phyloP scores from a whole-genome alignment of 2,797 vertebrate species.

The Phaenicophaeus curvirostris region DNA sequence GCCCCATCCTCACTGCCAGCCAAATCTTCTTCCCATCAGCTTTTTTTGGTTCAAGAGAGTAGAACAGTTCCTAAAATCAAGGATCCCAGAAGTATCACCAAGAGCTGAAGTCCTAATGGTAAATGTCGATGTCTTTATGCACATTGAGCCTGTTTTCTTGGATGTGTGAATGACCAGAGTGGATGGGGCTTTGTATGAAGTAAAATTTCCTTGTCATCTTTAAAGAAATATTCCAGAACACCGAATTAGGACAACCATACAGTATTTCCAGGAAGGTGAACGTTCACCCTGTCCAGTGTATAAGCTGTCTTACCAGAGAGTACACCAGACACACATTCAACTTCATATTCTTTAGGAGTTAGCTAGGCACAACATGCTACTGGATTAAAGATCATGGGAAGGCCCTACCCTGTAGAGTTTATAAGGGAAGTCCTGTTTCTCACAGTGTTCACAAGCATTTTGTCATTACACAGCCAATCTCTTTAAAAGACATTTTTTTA shows the following conservation, averaged over 20 bases:
- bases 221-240: background rate
- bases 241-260: background rate
- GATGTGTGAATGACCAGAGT: background rate
- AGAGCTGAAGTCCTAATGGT: background rate
- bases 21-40: background rate
- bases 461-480: background rate
- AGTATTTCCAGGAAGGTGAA: background rate
- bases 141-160: background rate
- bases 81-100: background rate
- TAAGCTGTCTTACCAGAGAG: background rate
- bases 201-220: background rate
- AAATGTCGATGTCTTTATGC: background rate
- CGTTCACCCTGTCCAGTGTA: background rate
- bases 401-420: background rate
- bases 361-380: background rate
- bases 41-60: background rate
- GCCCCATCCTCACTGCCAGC: rapidly evolving
- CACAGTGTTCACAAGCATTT: background rate
- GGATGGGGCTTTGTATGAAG: background rate
- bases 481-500: background rate
- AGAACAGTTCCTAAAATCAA: background rate
- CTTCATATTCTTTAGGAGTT: background rate
- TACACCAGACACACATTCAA: background rate
- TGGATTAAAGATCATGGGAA: background rate
- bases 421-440: background rate